A percentile compares a stretch with the other conserved stretches of the same genome.
phyloP scores from a whole-genome alignment of 1,140 invertebrate species.

The Spodoptera litura region DNA sequence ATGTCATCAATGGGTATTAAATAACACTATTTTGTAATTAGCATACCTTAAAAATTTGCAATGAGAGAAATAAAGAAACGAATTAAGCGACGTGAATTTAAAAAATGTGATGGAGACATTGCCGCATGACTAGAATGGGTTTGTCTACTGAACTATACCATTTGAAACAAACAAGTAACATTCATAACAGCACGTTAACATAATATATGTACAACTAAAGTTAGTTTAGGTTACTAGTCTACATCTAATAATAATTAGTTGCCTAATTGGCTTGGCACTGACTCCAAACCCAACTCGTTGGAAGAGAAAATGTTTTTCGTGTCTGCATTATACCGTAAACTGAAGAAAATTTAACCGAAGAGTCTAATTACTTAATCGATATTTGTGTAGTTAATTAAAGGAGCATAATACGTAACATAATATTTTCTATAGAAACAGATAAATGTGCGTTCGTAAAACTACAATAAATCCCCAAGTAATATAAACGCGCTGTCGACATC shows the following conservation, averaged over 20 bases:
- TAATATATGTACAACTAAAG: neutral
- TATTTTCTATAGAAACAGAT: constrained; percentile 66
- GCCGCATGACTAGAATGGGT: too few species aligned
- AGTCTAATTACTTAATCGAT: constrained; percentile 17
- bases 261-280: neutral
- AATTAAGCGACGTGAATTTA: too few species aligned
- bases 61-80: too few species aligned
- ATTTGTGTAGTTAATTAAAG: neutral
- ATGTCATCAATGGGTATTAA: too few species aligned
- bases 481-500: constrained; percentile 81
- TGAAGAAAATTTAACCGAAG: neutral
- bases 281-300: neutral
- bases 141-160: too few species aligned
- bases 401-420: constrained; percentile 6
- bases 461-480: constrained; percentile 83
- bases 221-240: neutral
- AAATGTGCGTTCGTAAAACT: constrained; percentile 80
- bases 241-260: constrained; percentile 5
- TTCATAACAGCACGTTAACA: neutral
- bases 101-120: too few species aligned
- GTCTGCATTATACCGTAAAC: neutral
- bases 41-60: too few species aligned
- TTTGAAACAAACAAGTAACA: too few species aligned
- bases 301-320: neutral
- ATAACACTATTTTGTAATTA: too few species aligned